A percentile compares a stretch with the other conserved stretches of the same genome.
These are phyloP conservation scores for Thecophora atra DNA, from an alignment of 2,888 invertebrate species.

Conservation along the genomic window DNA sequence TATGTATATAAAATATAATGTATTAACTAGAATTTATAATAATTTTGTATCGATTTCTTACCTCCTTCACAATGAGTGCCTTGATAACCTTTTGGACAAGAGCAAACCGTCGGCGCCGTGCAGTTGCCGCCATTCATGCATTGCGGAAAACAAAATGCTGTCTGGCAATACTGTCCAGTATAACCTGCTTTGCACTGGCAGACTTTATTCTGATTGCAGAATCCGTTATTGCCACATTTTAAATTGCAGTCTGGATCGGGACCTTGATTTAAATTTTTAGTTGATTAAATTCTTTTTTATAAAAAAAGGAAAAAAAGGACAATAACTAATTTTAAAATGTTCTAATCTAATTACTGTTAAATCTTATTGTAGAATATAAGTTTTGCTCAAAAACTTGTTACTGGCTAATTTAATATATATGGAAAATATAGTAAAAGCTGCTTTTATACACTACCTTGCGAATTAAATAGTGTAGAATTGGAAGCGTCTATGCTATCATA, in stretches of 20 bases:
- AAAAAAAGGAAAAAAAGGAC: too few species aligned
- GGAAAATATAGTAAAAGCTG: slow-evolving; percentile 15
- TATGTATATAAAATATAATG: neutral
- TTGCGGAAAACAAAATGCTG: slow-evolving; percentile 89
- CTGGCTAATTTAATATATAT: neutral
- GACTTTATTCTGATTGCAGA: slow-evolving; percentile 84
- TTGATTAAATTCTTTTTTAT: neutral
- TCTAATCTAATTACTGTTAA: too few species aligned
- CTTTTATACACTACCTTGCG: slow-evolving; percentile 67
- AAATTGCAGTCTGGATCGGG: slow-evolving; percentile 90
- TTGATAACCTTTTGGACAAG: slow-evolving; percentile 89
- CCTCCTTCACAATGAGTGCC: slow-evolving; percentile 92
- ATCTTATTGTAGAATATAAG: too few species aligned
- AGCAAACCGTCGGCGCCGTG: slow-evolving; percentile 87
- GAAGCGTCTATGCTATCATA: slow-evolving; percentile 69
- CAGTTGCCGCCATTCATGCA: slow-evolving; percentile 94
- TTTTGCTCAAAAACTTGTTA: too few species aligned
- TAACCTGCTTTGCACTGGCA: slow-evolving; percentile 91
- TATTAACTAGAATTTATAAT: neutral
- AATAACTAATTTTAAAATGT: too few species aligned
- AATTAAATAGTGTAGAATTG: slow-evolving; percentile 65
- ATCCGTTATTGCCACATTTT: slow-evolving; percentile 85
- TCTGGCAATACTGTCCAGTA: slow-evolving; percentile 89
- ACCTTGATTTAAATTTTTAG: slow-evolving; percentile 68
- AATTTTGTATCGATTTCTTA: slow-evolving; percentile 60